Conservation (phyloP, 2,888 invertebrate species). For the Sthenelais limicola region DNA sequence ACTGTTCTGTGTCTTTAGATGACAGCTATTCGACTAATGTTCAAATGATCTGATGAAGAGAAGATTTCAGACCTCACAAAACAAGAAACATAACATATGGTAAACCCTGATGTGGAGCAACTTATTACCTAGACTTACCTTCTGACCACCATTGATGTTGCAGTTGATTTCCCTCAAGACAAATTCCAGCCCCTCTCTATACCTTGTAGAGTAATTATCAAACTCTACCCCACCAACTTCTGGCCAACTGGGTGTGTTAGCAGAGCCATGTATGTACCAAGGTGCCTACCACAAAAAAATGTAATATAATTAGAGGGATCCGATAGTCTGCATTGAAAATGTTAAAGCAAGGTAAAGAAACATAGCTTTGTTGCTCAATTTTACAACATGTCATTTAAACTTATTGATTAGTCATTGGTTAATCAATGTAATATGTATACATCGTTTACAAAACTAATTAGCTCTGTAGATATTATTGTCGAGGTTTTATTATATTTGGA, state of each 20-base stretch:
- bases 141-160: slow-evolving; percentile 3
- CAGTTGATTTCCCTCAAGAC: slow-evolving; percentile 38
- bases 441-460: too few species aligned
- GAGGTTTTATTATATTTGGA: too few species aligned
- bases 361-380: not conserved
- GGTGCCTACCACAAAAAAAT: not conserved
- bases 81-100: slow-evolving; percentile 40
- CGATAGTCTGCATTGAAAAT: not conserved
- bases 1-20: too few species aligned
- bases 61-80: too few species aligned
- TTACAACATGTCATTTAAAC: too few species aligned
- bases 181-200: slow-evolving; percentile 75
- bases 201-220: slow-evolving; percentile 50
- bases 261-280: not conserved
- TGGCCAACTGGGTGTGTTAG: slow-evolving; percentile 62
- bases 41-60: too few species aligned
- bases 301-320: not conserved
- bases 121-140: slow-evolving; percentile 27
- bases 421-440: too few species aligned
- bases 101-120: slow-evolving; percentile 60
- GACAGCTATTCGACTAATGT: too few species aligned
- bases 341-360: not conserved
- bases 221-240: slow-evolving; percentile 61
- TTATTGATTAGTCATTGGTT: too few species aligned
- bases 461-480: too few species aligned